Evolutionary conservation across 2,797 vertebrate genomes (phyloP), one percentile per base, ranked within the genome.

Genomic region (Sebastolobus alascanus): DNA sequence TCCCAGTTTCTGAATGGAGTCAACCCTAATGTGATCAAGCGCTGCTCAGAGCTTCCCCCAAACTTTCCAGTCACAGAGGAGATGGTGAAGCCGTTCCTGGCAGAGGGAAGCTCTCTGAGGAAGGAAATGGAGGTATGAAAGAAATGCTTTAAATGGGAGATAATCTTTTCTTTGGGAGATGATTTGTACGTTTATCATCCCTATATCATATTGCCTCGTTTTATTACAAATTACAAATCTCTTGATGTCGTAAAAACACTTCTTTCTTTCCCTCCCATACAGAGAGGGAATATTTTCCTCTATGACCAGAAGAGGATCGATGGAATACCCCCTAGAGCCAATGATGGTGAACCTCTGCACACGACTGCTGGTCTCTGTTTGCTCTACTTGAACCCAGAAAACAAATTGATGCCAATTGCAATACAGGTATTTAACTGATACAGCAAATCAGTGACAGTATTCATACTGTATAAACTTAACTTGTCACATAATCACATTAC

Each of bases 11-110:
- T 95, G 66, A 95, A 94, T 6, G 90, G 35, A 33, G 2, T 33
- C 27, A 94, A 95, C 70, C 91, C 95, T 7, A 88, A 67, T 22
- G 20, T 86, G 56, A 94, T 95, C 65, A 85, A 82, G 50, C 38
- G 74, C 20, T 95, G 93, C 79, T 75, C 68, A 2, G 13, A 88
- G 55, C 74, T 95, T 73, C 94, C 94, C 10, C 2, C 20, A 65
- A 94, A 93, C 82, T 90, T 94, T 35, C 80, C 89, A 0, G 91
- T 95, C 59, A 94, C 90, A 14, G 90, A 94, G 10, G 83, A 90
- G 33, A 93, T 93, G 93, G 92, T 94, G 68, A 86, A 76, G 79
- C 76, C 79, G 0, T 94, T 87, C 29, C 80, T 95, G 43, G 59
- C 61, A 27, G 1, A 73, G 3, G 90, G 86, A 11, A 90, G 58